Evolutionary conservation across 2,797 vertebrate species (phyloP).

Genomic region (Sebastes matsubarae): DNA sequence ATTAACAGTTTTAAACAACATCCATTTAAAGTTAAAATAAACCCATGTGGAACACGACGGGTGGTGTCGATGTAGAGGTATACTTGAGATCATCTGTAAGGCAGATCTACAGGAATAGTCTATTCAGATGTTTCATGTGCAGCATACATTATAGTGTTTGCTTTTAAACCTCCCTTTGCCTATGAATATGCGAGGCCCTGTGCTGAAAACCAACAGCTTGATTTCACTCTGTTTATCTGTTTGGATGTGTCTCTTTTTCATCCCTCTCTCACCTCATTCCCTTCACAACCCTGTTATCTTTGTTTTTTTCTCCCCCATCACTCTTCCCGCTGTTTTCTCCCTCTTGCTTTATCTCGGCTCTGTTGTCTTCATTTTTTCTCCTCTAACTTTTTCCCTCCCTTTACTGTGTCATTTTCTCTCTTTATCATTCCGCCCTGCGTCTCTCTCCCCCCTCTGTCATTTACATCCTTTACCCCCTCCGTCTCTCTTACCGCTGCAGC

Average conservation of each 20-base stretch:
- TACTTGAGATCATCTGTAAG: background rate
- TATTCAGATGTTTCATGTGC: slow-evolving; percentile 17
- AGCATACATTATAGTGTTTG: slow-evolving; percentile 5
- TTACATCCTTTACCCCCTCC: slow-evolving; percentile 44
- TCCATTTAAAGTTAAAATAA: background rate
- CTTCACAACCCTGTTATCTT: slow-evolving; percentile 56
- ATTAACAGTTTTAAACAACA: background rate
- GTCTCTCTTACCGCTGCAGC: slow-evolving; percentile 28
- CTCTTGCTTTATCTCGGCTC: slow-evolving; percentile 50
- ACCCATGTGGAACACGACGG: too few relatives aligned
- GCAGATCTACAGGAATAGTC: background rate
- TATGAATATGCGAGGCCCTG: slow-evolving; percentile 17
- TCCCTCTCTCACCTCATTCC: slow-evolving; percentile 48
- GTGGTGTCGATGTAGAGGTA: background rate
- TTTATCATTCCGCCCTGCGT: slow-evolving; percentile 44
- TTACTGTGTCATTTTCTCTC: slow-evolving; percentile 52
- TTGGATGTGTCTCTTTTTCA: slow-evolving; percentile 57
- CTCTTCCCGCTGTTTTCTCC: slow-evolving; percentile 48
- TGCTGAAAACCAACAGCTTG: slow-evolving; percentile 49
- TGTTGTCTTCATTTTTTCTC: slow-evolving; percentile 33
- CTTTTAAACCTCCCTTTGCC: slow-evolving; percentile 7
- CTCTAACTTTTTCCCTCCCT: slow-evolving; percentile 28
- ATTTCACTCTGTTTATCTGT: slow-evolving; percentile 62
- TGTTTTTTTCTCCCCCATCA: slow-evolving; percentile 35
- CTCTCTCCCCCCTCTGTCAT: slow-evolving; percentile 36